These are phyloP conservation scores for Malacoraja senta DNA, from an alignment of 2,797 vertebrate genomes.

Conservation along the genomic window DNA sequence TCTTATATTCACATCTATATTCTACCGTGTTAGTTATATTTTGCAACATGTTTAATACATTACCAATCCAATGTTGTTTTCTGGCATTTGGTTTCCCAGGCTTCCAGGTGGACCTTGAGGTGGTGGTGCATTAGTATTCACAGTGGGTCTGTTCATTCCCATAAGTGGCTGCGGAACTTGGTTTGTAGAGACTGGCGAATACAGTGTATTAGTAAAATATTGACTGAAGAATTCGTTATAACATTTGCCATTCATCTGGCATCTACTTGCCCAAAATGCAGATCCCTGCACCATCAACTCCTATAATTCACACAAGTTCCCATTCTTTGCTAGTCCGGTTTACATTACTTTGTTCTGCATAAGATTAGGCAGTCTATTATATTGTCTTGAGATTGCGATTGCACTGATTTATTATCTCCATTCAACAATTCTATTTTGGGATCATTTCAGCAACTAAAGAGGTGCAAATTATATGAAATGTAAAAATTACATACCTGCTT, in stretches of 20 bases:
- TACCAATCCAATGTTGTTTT: conserved; percentile 37
- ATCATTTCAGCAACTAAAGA: not conserved
- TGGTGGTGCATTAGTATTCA: conserved; percentile 29
- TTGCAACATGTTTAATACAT: conserved; percentile 1
- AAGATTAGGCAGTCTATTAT: too few species aligned
- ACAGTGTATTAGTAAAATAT: conserved; percentile 3
- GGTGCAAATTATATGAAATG: not conserved
- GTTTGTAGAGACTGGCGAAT: conserved; percentile 21
- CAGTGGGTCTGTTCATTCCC: conserved; percentile 35
- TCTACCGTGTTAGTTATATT: not conserved
- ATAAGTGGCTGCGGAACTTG: conserved; percentile 31
- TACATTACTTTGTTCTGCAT: not conserved
- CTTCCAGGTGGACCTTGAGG: conserved; percentile 36
- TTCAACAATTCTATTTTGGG: not conserved
- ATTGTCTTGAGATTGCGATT: too few species aligned
- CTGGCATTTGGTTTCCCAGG: conserved; percentile 33
- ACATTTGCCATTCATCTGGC: not conserved
- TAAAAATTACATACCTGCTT: conserved; percentile 30
- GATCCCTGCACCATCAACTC: not conserved
- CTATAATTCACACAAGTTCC: not conserved
- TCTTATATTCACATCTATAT: not conserved
- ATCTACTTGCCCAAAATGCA: not conserved
- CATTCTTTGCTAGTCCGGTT: not conserved
- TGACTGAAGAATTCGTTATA: not conserved
- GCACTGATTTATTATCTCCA: not conserved